A percentile compares a stretch with the other conserved stretches of the same genome.
Evolutionary conservation across 2,797 vertebrate species (phyloP).

Genomic region (Halcyon smyrnensis): DNA sequence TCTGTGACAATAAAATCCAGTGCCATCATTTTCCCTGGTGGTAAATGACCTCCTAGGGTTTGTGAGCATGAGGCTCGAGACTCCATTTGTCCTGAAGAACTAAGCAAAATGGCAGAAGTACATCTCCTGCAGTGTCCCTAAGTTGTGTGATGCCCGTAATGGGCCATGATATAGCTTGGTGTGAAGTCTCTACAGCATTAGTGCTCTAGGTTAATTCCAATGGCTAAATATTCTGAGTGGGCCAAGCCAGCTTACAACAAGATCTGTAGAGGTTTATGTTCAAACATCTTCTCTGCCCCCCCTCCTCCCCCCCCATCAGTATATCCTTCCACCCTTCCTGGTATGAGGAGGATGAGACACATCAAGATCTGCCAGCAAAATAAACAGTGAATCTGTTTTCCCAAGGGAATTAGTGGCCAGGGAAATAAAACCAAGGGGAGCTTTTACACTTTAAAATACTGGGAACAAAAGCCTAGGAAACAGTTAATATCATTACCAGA

Average conservation of each 20-base stretch:
- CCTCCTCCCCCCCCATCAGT: background rate
- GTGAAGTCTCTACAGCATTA: background rate
- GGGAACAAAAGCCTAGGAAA: background rate
- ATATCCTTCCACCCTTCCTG: background rate
- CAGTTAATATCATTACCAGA: slow-evolving; percentile 4
- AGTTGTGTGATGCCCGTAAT: background rate
- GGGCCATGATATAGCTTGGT: accelerated
- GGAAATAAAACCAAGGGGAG: background rate
- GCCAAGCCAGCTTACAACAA: background rate
- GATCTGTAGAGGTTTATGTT: background rate
- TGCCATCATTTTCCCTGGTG: background rate
- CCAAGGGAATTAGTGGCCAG: background rate
- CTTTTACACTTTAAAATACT: background rate
- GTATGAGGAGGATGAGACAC: background rate
- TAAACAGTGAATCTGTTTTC: background rate
- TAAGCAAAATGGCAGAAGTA: background rate
- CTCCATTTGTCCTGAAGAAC: background rate
- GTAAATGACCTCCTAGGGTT: background rate
- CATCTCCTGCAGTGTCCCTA: background rate
- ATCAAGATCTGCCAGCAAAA: background rate
- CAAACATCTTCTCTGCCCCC: background rate
- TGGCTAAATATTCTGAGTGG: background rate
- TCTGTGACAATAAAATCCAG: background rate
- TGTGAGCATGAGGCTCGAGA: background rate
- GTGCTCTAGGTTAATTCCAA: background rate